phyloP scores from a whole-genome alignment of 2,888 invertebrate species.

The Andrena chrysosceles region DNA sequence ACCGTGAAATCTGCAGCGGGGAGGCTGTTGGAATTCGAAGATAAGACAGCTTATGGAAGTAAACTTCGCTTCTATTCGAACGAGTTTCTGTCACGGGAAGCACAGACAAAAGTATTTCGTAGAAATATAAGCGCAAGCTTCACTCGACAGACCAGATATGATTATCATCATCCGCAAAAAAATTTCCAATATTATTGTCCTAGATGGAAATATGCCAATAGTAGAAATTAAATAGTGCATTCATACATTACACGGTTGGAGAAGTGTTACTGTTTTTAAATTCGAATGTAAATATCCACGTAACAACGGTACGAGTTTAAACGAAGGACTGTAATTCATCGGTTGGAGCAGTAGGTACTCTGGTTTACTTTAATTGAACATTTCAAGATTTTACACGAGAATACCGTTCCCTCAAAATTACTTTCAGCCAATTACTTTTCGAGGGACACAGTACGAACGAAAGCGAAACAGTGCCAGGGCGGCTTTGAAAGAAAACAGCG shows the following conservation, averaged over 20 bases:
- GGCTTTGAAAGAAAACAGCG: not conserved
- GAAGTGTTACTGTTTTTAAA: too few species aligned
- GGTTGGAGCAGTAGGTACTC: not conserved
- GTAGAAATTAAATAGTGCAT: too few species aligned
- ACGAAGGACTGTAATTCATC: not conserved
- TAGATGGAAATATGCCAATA: too few species aligned
- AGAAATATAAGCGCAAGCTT: not conserved
- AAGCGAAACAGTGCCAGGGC: not conserved
- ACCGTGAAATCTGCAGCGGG: not conserved
- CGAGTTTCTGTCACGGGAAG: not conserved
- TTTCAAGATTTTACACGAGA: not conserved
- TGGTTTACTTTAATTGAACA: conserved; percentile 4
- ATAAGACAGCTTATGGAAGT: conserved; percentile 20
- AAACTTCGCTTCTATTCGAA: conserved; percentile 1
- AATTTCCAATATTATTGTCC: too few species aligned
- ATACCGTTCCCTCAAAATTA: not conserved
- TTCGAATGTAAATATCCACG: too few species aligned
- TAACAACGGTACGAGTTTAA: too few species aligned
- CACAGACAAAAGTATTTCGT: not conserved
- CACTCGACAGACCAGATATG: too few species aligned
- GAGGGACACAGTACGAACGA: not conserved
- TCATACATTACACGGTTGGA: too few species aligned
- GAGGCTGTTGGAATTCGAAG: not conserved
- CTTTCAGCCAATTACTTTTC: conserved; percentile 1
- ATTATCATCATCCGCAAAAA: too few species aligned